These are phyloP conservation scores for Xylota segnis DNA, from an alignment of 2,888 invertebrate genomes.

Conservation along the genomic window DNA sequence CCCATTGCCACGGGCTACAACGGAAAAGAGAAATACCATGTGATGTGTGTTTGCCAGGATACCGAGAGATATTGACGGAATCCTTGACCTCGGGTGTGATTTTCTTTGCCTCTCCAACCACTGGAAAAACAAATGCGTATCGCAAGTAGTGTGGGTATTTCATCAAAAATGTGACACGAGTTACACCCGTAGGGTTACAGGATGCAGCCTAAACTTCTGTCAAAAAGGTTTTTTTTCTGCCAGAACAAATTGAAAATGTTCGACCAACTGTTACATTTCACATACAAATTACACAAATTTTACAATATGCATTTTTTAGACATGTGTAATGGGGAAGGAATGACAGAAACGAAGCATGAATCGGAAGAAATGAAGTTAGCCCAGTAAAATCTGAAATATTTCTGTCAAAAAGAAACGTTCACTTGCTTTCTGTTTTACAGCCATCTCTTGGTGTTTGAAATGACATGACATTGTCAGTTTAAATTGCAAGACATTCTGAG, in stretches of 20 bases:
- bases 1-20: slow-evolving; percentile 42
- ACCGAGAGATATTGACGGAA: slow-evolving; percentile 47
- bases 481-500: slow-evolving; percentile 30
- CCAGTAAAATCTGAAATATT: slow-evolving; percentile 13
- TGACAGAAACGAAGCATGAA: not conserved
- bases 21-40: slow-evolving; percentile 51
- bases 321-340: not conserved
- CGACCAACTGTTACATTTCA: slow-evolving; percentile 36
- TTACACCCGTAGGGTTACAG: slow-evolving; percentile 21
- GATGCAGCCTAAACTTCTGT: slow-evolving; percentile 19
- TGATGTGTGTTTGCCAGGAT: slow-evolving; percentile 41
- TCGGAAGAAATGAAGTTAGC: slow-evolving; percentile 1
- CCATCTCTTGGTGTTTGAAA: slow-evolving; percentile 1
- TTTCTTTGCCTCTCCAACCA: slow-evolving; percentile 13
- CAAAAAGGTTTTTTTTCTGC: not conserved
- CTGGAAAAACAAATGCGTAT: slow-evolving; percentile 12
- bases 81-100: slow-evolving; percentile 59
- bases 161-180: slow-evolving; percentile 48
- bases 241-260: slow-evolving; percentile 47
- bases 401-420: slow-evolving; percentile 16
- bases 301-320: slow-evolving; percentile 28
- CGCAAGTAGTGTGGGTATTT: slow-evolving; percentile 15
- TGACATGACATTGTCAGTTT: slow-evolving; percentile 47
- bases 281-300: slow-evolving; percentile 27
- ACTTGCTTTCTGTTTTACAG: slow-evolving; percentile 4